Percentiles rank a stretch among this genome's conserved stretches.
These are phyloP conservation scores for Gyps fulvus DNA, from an alignment of 2,113 vertebrate genomes.

Conservation along the genomic window DNA sequence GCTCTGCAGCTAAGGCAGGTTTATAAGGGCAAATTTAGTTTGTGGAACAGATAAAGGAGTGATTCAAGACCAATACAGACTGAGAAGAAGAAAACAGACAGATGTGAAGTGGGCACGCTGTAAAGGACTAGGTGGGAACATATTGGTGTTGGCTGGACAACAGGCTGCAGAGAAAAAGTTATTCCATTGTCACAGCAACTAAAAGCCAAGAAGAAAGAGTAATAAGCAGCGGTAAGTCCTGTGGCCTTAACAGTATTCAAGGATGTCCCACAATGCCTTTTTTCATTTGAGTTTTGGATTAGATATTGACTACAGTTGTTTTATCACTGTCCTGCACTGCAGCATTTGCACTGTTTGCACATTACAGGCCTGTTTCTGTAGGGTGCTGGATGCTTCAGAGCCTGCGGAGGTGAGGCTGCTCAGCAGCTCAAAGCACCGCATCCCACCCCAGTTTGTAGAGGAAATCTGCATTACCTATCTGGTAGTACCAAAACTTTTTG, in stretches of 20 bases:
- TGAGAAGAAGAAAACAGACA: not conserved
- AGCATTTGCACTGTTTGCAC: not conserved
- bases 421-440: not conserved
- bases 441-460: not conserved
- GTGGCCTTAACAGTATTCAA: not conserved
- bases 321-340: not conserved
- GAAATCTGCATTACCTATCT: not conserved
- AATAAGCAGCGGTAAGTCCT: not conserved
- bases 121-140: not conserved
- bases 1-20: not conserved
- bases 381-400: not conserved
- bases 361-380: not conserved
- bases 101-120: not conserved
- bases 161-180: not conserved
- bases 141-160: not conserved
- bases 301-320: not conserved
- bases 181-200: not conserved
- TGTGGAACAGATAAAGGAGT: not conserved
- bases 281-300: not conserved
- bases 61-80: not conserved
- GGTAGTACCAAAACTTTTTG: not conserved
- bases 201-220: not conserved
- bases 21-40: not conserved
- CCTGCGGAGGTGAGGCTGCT: rapidly evolving
- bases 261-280: not conserved